Evolutionary conservation across 1,140 invertebrate genomes (phyloP).

Genomic region (Heliconius eleuchia): DNA sequence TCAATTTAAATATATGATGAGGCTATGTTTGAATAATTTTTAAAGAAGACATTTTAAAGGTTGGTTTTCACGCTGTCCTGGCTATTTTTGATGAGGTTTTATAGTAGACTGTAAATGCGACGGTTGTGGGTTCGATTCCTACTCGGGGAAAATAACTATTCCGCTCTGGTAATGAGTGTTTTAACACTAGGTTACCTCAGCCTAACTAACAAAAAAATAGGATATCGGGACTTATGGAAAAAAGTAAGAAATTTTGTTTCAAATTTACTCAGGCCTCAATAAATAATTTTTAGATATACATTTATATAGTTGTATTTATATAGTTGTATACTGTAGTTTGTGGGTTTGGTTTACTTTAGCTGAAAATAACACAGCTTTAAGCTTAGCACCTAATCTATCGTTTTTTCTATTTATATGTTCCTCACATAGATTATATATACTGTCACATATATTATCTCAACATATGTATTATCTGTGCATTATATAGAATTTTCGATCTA

Average conservation of each 20-base stretch:
- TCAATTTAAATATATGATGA: too few relatives aligned
- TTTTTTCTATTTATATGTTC: not conserved
- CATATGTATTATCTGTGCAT: not conserved
- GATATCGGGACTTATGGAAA: too few relatives aligned
- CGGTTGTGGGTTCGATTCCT: too few relatives aligned
- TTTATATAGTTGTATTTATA: not conserved
- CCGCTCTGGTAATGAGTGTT: not conserved
- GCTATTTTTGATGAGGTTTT: too few relatives aligned
- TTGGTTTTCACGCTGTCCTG: too few relatives aligned
- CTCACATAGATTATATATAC: too few relatives aligned
- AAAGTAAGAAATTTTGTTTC: not conserved
- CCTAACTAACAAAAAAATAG: not conserved
- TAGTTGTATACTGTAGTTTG: not conserved
- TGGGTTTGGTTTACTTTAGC: slow-evolving; percentile 2
- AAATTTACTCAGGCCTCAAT: not conserved
- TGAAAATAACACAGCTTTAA: slow-evolving; percentile 15
- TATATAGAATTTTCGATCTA: too few relatives aligned
- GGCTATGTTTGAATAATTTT: too few relatives aligned
- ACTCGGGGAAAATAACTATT: too few relatives aligned
- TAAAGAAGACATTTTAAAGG: too few relatives aligned
- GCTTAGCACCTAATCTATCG: not conserved
- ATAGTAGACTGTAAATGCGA: too few relatives aligned
- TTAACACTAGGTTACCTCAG: not conserved
- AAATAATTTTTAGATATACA: not conserved
- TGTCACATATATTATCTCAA: too few relatives aligned